Evolutionary conservation across 64 coral and sea anemone species (phyloP).

Genomic region (Hydrozoanthus tunicans): DNA sequence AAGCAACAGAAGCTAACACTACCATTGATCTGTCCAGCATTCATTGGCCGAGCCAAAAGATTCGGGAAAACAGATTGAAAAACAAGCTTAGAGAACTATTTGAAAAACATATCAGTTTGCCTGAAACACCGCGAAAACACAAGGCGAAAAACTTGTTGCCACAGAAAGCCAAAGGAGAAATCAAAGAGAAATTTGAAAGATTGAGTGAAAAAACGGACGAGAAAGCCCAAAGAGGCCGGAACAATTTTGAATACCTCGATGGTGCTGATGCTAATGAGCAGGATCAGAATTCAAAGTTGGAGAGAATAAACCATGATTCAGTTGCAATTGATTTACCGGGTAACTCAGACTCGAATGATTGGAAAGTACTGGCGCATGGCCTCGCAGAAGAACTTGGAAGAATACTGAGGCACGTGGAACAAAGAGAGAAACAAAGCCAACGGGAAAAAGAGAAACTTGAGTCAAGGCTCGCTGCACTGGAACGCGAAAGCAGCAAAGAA

Average conservation of each 20-base stretch:
- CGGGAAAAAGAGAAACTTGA: constrained; percentile 66
- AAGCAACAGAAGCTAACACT: not conserved
- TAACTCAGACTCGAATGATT: constrained; percentile 32
- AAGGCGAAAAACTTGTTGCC: not conserved
- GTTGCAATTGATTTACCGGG: not conserved
- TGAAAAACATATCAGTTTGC: not conserved
- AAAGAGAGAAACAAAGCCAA: constrained; percentile 64
- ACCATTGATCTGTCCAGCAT: not conserved
- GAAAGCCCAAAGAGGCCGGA: too few species aligned
- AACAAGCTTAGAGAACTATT: not conserved
- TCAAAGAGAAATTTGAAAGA: not conserved
- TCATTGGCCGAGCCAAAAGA: not conserved
- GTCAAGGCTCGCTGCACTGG: constrained; percentile 49
- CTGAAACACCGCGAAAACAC: not conserved
- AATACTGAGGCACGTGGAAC: constrained; percentile 73
- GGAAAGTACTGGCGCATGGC: constrained; percentile 70
- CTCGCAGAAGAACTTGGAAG: constrained; percentile 55
- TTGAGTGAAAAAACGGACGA: not conserved
- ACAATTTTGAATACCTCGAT: too few species aligned
- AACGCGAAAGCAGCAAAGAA: constrained; percentile 16
- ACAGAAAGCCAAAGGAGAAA: not conserved
- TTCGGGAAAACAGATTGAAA: not conserved
- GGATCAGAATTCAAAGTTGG: not conserved
- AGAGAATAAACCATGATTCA: not conserved
- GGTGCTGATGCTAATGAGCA: not conserved